phyloP scores from a whole-genome alignment of 2,888 invertebrate species.

The Coelinius sp. region DNA sequence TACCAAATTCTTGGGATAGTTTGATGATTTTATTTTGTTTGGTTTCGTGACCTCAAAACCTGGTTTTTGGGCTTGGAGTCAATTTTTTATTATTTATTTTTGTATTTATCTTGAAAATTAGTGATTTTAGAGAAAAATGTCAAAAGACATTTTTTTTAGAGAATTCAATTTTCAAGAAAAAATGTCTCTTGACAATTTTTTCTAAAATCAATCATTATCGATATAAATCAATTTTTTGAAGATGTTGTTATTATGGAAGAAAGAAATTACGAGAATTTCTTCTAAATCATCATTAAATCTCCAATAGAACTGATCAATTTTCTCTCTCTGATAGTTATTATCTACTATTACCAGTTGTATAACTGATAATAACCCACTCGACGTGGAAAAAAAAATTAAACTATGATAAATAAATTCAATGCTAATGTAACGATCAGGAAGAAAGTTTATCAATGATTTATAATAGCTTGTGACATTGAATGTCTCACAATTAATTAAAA shows the following conservation, averaged over 20 bases:
- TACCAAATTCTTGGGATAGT: neutral
- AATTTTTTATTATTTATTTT: neutral
- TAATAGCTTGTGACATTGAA: neutral
- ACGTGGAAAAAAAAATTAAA: neutral
- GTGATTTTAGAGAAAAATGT: neutral
- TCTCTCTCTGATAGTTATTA: too few relatives aligned
- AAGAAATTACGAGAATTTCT: too few relatives aligned
- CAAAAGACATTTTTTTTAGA: neutral
- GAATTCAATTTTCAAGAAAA: neutral
- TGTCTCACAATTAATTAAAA: too few relatives aligned
- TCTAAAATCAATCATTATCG: neutral
- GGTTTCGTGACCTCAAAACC: neutral
- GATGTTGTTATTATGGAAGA: neutral
- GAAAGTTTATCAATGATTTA: neutral
- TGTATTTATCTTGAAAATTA: neutral
- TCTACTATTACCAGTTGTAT: neutral
- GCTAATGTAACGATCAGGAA: neutral
- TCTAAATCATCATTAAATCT: too few relatives aligned
- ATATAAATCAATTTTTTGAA: neutral
- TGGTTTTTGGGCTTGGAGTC: neutral
- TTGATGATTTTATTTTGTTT: neutral
- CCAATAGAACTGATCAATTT: too few relatives aligned
- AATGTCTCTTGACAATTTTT: neutral
- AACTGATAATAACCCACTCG: neutral
- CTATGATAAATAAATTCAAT: neutral